These are phyloP conservation scores for Dallia pectoralis DNA, from an alignment of 2,797 vertebrate genomes.

Conservation along the genomic window DNA sequence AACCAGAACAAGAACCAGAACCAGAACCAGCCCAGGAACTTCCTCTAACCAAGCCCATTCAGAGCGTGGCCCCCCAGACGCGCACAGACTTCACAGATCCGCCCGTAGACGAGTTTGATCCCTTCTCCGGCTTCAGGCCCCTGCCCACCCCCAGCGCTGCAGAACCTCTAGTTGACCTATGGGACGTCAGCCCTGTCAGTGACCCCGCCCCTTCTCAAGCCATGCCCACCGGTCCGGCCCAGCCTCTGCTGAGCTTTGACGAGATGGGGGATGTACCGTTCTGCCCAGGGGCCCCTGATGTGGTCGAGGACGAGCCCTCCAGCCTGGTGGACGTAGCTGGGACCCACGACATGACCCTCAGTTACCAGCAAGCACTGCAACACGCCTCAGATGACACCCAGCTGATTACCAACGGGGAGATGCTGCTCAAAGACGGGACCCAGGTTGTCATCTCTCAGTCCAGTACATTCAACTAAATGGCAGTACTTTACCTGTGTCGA, in stretches of 20 bases:
- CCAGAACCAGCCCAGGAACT: constrained; percentile 65
- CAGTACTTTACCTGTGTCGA: background rate
- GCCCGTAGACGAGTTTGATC: constrained; percentile 32
- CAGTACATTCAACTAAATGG: background rate
- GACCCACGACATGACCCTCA: constrained; percentile 78
- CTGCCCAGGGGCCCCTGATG: constrained; percentile 68
- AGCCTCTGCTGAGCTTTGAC: constrained; percentile 88
- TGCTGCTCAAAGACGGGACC: constrained; percentile 87
- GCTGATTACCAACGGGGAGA: constrained; percentile 92
- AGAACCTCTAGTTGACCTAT: constrained; percentile 69
- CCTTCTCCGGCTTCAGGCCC: constrained; percentile 27
- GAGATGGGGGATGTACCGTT: constrained; percentile 84
- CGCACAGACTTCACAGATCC: constrained; percentile 36
- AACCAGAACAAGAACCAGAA: constrained; percentile 56
- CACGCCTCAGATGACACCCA: constrained; percentile 78
- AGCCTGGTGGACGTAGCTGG: constrained; percentile 77
- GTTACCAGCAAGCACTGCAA: constrained; percentile 84
- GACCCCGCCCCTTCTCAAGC: constrained; percentile 39
- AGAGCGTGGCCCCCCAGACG: constrained; percentile 70
- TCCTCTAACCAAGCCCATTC: constrained; percentile 57
- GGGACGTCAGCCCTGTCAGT: constrained; percentile 55
- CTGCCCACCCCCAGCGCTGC: constrained; percentile 42
- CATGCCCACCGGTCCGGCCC: constrained; percentile 53
- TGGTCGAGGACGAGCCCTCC: constrained; percentile 71
- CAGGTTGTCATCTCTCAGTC: constrained; percentile 73